Conservation (phyloP, 2,888 invertebrate genomes). For the Aphidoletes aphidimyza region DNA sequence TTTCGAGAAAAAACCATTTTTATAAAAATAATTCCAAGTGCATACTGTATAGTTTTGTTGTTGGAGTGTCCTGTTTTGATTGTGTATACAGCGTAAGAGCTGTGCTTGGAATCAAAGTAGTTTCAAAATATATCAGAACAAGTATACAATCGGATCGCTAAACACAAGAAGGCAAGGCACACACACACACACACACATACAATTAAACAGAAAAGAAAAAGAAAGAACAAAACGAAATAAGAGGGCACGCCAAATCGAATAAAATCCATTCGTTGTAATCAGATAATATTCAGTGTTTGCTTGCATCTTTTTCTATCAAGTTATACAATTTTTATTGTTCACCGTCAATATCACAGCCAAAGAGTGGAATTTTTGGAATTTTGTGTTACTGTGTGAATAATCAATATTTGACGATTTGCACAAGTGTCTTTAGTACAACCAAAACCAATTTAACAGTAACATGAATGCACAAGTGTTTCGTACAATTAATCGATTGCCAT, state of each 20-base stretch:
- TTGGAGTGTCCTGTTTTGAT: too few relatives aligned
- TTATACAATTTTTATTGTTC: background rate
- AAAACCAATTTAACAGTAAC: too few relatives aligned
- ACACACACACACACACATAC: background rate
- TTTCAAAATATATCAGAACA: background rate
- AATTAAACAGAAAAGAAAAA: background rate
- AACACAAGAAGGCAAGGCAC: background rate
- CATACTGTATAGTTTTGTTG: background rate
- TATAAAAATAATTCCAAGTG: background rate
- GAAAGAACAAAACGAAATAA: background rate
- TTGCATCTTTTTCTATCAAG: background rate
- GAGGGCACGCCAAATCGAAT: background rate
- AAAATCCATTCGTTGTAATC: background rate
- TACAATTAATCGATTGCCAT: conserved; percentile 24
- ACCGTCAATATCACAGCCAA: background rate
- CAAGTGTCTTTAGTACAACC: too few relatives aligned
- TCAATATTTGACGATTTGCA: background rate
- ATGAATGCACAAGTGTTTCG: conserved; percentile 28
- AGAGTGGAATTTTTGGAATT: background rate
- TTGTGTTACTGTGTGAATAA: background rate
- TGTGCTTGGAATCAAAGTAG: background rate
- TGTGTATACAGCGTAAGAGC: background rate
- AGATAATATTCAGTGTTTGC: conserved; percentile 13
- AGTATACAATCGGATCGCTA: background rate
- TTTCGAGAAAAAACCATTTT: background rate